Base-by-base conservation (phyloP, 2,888 invertebrate species). In the Oscheius sp. region DNA sequence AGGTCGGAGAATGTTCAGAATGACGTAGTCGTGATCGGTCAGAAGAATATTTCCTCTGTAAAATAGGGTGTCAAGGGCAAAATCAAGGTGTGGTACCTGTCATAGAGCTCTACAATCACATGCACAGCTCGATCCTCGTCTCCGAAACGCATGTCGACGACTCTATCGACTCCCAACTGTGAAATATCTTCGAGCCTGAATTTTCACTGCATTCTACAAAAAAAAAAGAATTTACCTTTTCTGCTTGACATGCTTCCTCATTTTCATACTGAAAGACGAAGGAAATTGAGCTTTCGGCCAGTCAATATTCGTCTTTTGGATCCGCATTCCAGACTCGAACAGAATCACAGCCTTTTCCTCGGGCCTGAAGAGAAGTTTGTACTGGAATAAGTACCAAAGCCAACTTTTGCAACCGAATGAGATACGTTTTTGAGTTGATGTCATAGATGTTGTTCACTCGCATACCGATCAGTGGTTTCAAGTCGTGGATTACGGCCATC, bases 381-480 rank as follows among this genome's bases (percentile, higher is more conserved):
- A 21, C 21, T 33, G 21, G 53, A 10, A 21, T 9, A 11, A 58
- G 48, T 5, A 71, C n/a, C 21, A 13, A 74, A 29, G 5, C 21
- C 87, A 86, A 91, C 91, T 90, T 91, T 70, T 89, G 89, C n/a
- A 92, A 84, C 81, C 90, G 93, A 81, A 99, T 94, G 58, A 99
- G 92, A 90, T 98, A 99, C 0, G 96, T 96, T 89, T 95, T 96
- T 90, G 94, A 94, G 90, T 99, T 97, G 84, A 99, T 94, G 90
- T 99, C 98, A 90, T 99, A 99, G 51, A 99, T 93, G 91, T 99
- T 97, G 90, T 95, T 94, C 3, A 99, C 95, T 86, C 98, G 92
- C 70, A 74, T 68, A 73, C 80, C 81, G 32, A 71, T 72, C 63
- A 78, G 65, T 37, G 76, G 76, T 42, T 83, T 78, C 37, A 97